Conservation (phyloP, 23 tunicate genomes). For the Ascidia mentula region DNA sequence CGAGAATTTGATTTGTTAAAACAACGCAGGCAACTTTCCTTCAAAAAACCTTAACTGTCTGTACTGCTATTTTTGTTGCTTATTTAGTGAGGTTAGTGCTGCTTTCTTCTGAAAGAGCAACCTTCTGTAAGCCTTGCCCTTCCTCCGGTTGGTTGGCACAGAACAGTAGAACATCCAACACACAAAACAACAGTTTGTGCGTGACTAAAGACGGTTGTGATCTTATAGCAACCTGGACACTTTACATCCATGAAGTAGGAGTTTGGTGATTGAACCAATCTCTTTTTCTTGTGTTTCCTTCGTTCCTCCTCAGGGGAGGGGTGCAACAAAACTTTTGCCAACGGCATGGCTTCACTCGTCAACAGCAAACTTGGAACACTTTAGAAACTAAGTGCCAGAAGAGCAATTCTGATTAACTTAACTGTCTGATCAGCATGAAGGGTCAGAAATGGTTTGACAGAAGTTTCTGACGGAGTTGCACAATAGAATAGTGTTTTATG, state of each 20-base stretch:
- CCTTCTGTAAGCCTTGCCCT: slow-evolving; percentile 97
- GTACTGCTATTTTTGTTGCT: no score
- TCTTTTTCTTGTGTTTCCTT: slow-evolving; percentile 89
- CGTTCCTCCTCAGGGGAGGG: slow-evolving; percentile 85
- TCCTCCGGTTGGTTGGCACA: slow-evolving; percentile 99
- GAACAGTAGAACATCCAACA: slow-evolving; percentile 91
- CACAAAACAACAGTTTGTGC: slow-evolving; percentile 94
- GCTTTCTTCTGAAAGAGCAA: no score
- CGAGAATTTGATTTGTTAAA: no score
- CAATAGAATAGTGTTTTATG: no score
- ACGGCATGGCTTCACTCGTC: slow-evolving; percentile 34
- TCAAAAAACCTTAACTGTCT: not conserved
- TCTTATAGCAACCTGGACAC: slow-evolving; percentile 98
- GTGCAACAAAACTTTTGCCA: slow-evolving; percentile 81
- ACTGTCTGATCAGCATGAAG: not conserved
- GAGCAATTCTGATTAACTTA: no score
- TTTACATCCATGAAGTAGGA: slow-evolving; percentile 99
- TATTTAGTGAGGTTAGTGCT: no score
- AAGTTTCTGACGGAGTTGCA: no score
- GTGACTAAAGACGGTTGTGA: slow-evolving; percentile 96
- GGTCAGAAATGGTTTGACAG: slow-evolving; percentile 8
- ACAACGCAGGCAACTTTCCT: no score
- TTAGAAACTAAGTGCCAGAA: no score
- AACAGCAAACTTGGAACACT: slow-evolving; percentile 16
- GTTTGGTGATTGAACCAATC: slow-evolving; percentile 97